Conservation (phyloP, 1,140 invertebrate genomes). For the Drosophila suzukii region DNA sequence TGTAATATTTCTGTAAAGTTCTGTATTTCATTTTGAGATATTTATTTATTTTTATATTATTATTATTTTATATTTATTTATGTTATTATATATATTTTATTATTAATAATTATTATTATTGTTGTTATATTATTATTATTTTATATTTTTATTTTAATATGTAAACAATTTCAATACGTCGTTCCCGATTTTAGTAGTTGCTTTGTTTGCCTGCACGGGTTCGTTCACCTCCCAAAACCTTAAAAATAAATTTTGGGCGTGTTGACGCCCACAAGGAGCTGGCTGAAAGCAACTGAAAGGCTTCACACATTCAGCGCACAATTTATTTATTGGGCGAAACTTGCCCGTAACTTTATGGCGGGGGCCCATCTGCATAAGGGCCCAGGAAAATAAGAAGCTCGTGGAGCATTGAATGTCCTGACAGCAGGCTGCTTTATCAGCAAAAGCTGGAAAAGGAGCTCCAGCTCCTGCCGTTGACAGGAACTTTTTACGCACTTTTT, state of each 20-base stretch:
- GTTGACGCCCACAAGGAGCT: conserved; percentile 42
- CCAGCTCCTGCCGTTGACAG: conserved; percentile 27
- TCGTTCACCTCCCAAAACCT: conserved; percentile 21
- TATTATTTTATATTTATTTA: too few relatives aligned
- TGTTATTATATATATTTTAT: too few relatives aligned
- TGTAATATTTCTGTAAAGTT: too few relatives aligned
- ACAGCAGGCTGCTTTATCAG: conserved; percentile 58
- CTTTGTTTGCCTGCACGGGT: conserved; percentile 21
- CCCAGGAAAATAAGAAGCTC: conserved; percentile 5
- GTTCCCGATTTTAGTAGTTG: neutral
- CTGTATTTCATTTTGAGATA: too few relatives aligned
- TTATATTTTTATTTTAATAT: too few relatives aligned
- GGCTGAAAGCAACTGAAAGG: conserved; percentile 43
- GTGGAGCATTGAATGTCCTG: conserved; percentile 15
- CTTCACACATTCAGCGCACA: conserved; percentile 67
- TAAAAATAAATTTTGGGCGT: conserved; percentile 36
- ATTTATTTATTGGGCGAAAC: conserved; percentile 73
- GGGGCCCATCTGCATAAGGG: conserved; percentile 76
- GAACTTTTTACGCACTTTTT: conserved; percentile 78
- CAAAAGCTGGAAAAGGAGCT: conserved; percentile 22
- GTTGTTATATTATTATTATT: too few relatives aligned
- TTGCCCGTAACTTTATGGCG: conserved; percentile 55
- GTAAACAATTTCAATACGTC: too few relatives aligned
- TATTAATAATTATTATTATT: too few relatives aligned
- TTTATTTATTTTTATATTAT: too few relatives aligned